Percentiles rank a stretch among this genome's conserved stretches.
These are phyloP conservation scores for Diaphora mendica DNA, from an alignment of 2,888 invertebrate genomes.

Conservation along the genomic window DNA sequence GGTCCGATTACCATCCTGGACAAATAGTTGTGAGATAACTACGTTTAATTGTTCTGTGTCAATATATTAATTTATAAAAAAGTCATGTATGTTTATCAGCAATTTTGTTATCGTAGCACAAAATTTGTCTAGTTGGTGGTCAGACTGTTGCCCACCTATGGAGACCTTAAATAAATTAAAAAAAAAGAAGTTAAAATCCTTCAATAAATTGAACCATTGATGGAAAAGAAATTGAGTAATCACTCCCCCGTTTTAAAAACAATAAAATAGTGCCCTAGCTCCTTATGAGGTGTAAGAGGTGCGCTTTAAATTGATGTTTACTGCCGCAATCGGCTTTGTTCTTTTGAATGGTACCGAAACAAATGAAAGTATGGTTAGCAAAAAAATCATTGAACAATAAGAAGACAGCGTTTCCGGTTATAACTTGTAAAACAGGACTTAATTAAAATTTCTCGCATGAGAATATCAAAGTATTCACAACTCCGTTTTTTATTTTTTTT, in stretches of 20 bases:
- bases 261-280: constrained; percentile 8
- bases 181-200: not conserved
- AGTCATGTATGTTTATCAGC: too few species aligned
- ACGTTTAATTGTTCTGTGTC: too few species aligned
- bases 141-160: not conserved
- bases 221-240: constrained; percentile 13
- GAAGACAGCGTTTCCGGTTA: too few species aligned
- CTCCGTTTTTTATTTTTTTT: too few species aligned
- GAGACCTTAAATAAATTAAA: not conserved
- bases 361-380: not conserved
- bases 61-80: too few species aligned
- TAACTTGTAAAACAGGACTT: too few species aligned
- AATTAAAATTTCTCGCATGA: rapidly evolving
- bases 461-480: not conserved
- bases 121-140: too few species aligned
- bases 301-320: constrained; percentile 4
- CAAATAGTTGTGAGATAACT: too few species aligned
- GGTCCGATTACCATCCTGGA: too few species aligned
- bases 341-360: constrained; percentile 13
- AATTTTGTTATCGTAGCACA: too few species aligned
- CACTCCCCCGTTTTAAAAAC: constrained; percentile 3
- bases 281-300: constrained; percentile 2
- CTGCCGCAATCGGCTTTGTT: constrained; percentile 8
- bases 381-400: not conserved
- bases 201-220: not conserved